Conservation (phyloP, 2,888 invertebrate genomes). For the Tinea trinotella region DNA sequence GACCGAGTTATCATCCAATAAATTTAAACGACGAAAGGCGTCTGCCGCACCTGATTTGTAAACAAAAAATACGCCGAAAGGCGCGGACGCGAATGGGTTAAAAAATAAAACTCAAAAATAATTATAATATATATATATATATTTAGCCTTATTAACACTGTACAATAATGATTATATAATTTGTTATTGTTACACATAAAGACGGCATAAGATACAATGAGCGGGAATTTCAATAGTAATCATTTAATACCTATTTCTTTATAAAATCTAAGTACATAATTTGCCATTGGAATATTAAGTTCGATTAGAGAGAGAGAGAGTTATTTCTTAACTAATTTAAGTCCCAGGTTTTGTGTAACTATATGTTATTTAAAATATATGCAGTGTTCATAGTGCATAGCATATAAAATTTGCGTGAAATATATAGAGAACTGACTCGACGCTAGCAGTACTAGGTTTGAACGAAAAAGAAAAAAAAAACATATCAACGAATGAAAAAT, state of each 20-base stretch:
- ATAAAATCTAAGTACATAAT: conserved; percentile 3
- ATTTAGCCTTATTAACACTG: conserved; percentile 58
- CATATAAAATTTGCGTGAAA: not conserved
- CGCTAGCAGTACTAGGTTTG: no score
- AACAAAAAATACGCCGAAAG: no score
- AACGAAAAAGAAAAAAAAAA: no score
- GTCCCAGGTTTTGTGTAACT: not conserved
- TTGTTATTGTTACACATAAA: conserved; percentile 30
- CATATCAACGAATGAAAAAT: no score
- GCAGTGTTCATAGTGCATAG: not conserved
- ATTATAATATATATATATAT: conserved; percentile 28
- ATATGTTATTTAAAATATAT: not conserved
- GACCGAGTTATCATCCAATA: no score
- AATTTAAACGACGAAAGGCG: no score
- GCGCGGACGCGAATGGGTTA: no score
- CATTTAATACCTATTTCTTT: not conserved
- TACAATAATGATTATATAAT: conserved; percentile 62
- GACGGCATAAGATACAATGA: not conserved
- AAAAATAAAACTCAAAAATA: not conserved
- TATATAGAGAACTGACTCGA: no score
- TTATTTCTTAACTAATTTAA: not conserved
- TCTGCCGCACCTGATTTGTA: no score
- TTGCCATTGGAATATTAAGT: not conserved
- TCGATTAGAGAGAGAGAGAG: not conserved
- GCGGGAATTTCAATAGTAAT: not conserved